Percentiles rank a stretch among this genome's conserved stretches.
Conservation (phyloP, 2,797 vertebrate species). For the Heterohyrax brucei region DNA sequence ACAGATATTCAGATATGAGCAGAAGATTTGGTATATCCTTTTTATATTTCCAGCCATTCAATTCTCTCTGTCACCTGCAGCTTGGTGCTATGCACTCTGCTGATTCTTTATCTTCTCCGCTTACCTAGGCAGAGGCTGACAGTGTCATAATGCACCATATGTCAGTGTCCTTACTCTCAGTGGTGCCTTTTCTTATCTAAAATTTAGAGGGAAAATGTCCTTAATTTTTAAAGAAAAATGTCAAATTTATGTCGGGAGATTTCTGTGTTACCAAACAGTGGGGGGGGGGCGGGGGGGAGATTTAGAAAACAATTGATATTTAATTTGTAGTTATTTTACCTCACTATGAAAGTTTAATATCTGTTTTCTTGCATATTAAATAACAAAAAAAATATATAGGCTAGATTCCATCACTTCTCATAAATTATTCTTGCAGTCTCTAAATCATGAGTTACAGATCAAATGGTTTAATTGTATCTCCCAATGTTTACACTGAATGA, state of each 20-base stretch:
- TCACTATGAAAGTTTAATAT: slow-evolving; percentile 15
- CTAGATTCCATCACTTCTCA: slow-evolving; percentile 10
- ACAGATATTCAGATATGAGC: slow-evolving; percentile 66
- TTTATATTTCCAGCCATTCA: slow-evolving; percentile 47
- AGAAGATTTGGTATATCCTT: slow-evolving; percentile 30
- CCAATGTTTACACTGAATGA: not conserved
- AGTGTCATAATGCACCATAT: slow-evolving; percentile 69
- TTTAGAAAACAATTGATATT: not conserved
- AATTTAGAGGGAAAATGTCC: slow-evolving; percentile 43
- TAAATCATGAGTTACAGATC: slow-evolving; percentile 34
- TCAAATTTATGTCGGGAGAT: slow-evolving; percentile 57
- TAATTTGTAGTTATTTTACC: slow-evolving; percentile 42
- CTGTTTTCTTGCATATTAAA: not conserved
- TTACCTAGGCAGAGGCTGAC: slow-evolving; percentile 61
- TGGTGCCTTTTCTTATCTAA: slow-evolving; percentile 67
- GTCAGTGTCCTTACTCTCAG: slow-evolving; percentile 45
- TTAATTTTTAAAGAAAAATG: slow-evolving; percentile 75
- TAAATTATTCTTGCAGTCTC: not conserved
- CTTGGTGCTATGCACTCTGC: not conserved
- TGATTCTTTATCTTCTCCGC: slow-evolving; percentile 66
- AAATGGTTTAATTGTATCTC: slow-evolving; percentile 25
- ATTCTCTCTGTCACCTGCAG: slow-evolving; percentile 68
- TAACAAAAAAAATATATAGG: not conserved
- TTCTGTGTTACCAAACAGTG: slow-evolving; percentile 33
- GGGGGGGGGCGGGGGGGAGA: not conserved